Evolutionary conservation across 1,140 invertebrate species (phyloP), one percentile per base, ranked within the genome.

Genomic region (Anadara kagoshimensis): DNA sequence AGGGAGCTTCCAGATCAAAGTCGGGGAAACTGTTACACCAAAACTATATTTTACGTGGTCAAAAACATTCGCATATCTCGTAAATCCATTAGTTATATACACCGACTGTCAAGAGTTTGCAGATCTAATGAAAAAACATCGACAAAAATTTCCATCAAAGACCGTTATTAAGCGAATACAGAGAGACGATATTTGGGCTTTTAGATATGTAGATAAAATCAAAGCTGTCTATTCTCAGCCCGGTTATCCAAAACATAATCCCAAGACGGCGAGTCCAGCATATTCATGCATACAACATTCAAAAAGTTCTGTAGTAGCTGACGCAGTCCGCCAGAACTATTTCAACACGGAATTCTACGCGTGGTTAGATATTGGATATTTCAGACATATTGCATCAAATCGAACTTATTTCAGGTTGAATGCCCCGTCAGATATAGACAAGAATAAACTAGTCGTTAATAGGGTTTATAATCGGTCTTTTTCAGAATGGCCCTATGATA

Each of bases 341-440:
- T 80, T 81, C 59, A 53, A 61, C 12, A 80, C 82, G 1, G 75
- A 73, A 20, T 84, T 78, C 62, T 70, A 75, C 44, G 62, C 73
- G 11, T 85, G 83, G 83, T 14, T 85, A 7, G 83, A 85, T 67
- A 64, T 84, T 20, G 83, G 82, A 44, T 73, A 77, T 61, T 84
- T 84, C 47, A 61, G 81, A 41, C 61, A 79, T 18, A 47, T 76
- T 1, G 16, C 11, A 7, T 29, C 16, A 11, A 12, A 24, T 7
- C 69, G 69, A 5, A 12, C 36, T n/a, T n/a, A 44, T 24, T 83
- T 83, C 61, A 45, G 53, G n/a, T 12, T 84, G 8, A 47, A 47
- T 11, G 44, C 69, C 22, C 84, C 84, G 10, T 14, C 20, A 18
- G 18, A 75, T 43, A 81, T 86, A 36, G 58, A 80, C 45, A 43